Percentiles rank a stretch among this genome's conserved stretches.
Evolutionary conservation across 2,797 vertebrate species (phyloP).

Genomic region (Nothura maculosa): DNA sequence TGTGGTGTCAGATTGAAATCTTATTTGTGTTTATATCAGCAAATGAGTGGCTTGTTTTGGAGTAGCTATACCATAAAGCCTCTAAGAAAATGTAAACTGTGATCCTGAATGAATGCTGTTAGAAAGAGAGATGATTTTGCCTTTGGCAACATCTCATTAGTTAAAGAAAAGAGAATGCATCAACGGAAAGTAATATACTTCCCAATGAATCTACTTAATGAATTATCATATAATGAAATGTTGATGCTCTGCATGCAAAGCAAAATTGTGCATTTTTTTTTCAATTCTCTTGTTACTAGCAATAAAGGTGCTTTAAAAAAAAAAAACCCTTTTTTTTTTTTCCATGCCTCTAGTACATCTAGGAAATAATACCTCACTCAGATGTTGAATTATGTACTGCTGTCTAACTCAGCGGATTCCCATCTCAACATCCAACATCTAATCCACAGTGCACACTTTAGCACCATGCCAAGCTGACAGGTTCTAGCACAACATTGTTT

Average conservation of each 20-base stretch:
- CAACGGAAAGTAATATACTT: neutral
- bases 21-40: neutral
- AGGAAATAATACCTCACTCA: neutral
- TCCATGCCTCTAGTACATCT: neutral
- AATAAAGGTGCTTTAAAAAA: neutral
- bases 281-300: neutral
- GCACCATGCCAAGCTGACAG: neutral
- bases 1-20: neutral
- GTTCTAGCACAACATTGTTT: neutral
- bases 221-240: neutral
- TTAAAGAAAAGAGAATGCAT: neutral
- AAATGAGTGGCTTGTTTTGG: neutral
- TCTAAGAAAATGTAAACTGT: neutral
- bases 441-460: neutral
- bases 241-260: neutral
- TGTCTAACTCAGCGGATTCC: neutral
- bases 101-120: neutral
- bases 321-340: neutral
- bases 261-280: neutral
- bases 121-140: neutral
- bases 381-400: neutral
- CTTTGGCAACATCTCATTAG: neutral
- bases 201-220: neutral
- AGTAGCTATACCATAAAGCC: neutral
- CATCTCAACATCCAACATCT: neutral